Evolutionary conservation across 2,888 invertebrate genomes (phyloP).

Genomic region (Zeuzera pyrina): DNA sequence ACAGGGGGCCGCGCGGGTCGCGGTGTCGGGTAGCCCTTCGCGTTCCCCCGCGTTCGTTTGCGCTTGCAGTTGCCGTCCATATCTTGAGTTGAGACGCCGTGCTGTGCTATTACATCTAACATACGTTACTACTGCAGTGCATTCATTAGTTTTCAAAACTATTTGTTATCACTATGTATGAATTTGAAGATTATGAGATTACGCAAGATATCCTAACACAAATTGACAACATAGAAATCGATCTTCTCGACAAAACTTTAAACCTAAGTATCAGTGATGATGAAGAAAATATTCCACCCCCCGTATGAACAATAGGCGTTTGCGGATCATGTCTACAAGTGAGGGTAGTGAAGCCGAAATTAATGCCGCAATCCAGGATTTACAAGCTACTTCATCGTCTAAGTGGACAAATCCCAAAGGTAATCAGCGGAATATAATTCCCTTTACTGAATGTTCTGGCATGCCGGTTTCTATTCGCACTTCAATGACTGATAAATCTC

Average conservation of each 20-base stretch:
- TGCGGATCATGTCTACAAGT: slow-evolving; percentile 11
- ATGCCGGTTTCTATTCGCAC: slow-evolving; percentile 15
- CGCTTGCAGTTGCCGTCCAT: slow-evolving; percentile 7
- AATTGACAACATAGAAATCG: slow-evolving; percentile 18
- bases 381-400: slow-evolving; percentile 11
- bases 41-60: slow-evolving; percentile 7
- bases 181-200: slow-evolving; percentile 15
- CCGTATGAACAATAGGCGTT: slow-evolving; percentile 9
- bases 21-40: slow-evolving; percentile 12
- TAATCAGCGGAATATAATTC: slow-evolving; percentile 17
- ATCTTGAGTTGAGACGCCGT: slow-evolving; percentile 9
- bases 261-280: slow-evolving; percentile 14
- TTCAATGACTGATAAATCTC: slow-evolving; percentile 13
- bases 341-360: slow-evolving; percentile 14
- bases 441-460: slow-evolving; percentile 19
- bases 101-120: slow-evolving; percentile 6
- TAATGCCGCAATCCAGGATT: slow-evolving; percentile 9
- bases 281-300: too few relatives aligned
- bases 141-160: slow-evolving; percentile 5
- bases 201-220: slow-evolving; percentile 15
- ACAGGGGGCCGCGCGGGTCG: slow-evolving; percentile 16
- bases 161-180: slow-evolving; percentile 11
- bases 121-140: slow-evolving; percentile 2
- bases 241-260: slow-evolving; percentile 16
- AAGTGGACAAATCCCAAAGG: slow-evolving; percentile 17